A percentile compares a stretch with the other conserved stretches of the same genome.
phyloP scores from a whole-genome alignment of 1,140 invertebrate genomes.

The Agrilus planipennis region DNA sequence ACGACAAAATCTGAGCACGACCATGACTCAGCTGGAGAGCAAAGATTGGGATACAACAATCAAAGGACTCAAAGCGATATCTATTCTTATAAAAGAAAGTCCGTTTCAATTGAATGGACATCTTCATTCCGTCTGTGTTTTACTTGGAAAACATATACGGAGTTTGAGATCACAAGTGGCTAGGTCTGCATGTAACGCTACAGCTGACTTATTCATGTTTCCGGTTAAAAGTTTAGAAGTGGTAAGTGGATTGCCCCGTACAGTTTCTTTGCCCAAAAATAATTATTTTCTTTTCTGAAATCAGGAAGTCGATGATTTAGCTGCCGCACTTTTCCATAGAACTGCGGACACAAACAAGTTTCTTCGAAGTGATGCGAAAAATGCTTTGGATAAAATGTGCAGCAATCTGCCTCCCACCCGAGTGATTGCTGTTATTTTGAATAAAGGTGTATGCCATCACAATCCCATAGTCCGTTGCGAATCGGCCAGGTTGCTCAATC shows the following conservation, averaged over 20 bases:
- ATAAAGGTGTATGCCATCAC: slow-evolving; percentile 59
- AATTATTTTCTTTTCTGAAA: slow-evolving; percentile 8
- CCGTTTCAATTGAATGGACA: slow-evolving; percentile 47
- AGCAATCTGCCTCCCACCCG: slow-evolving; percentile 51
- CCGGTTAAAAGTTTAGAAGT: slow-evolving; percentile 62
- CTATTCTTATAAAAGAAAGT: slow-evolving; percentile 59
- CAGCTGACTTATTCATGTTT: slow-evolving; percentile 62
- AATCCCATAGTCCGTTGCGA: slow-evolving; percentile 74
- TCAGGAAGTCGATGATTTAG: slow-evolving; percentile 77
- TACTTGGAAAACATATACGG: slow-evolving; percentile 63
- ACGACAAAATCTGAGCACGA: slow-evolving; percentile 52
- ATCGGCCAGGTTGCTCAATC: slow-evolving; percentile 64
- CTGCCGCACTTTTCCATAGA: slow-evolving; percentile 65
- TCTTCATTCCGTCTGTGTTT: slow-evolving; percentile 52
- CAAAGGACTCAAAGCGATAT: slow-evolving; percentile 59
- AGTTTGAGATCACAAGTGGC: slow-evolving; percentile 87
- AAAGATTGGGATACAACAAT: slow-evolving; percentile 80
- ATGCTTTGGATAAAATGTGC: slow-evolving; percentile 70
- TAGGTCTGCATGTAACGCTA: slow-evolving; percentile 65
- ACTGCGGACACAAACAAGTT: slow-evolving; percentile 90
- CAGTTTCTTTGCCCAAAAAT: neutral
- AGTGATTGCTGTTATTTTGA: slow-evolving; percentile 38
- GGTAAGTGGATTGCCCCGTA: slow-evolving; percentile 39
- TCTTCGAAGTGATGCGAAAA: slow-evolving; percentile 72
- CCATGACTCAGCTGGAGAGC: slow-evolving; percentile 52